Conservation (phyloP, 2,797 vertebrate species). For the Lacerta agilis region DNA sequence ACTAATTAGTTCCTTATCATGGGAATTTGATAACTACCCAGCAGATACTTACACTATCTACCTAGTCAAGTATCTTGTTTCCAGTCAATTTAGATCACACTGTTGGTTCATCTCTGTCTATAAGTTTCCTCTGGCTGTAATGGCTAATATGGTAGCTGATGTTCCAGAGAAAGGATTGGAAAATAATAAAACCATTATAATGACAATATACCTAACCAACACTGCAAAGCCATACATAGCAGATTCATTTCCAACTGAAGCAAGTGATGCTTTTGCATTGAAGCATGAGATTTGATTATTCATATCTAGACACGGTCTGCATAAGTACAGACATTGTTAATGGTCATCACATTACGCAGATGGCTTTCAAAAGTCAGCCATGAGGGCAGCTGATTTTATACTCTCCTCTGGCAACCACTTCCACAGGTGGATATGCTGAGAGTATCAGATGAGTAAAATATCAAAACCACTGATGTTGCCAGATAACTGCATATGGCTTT, state of each 20-base stretch:
- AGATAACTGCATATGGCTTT: background rate
- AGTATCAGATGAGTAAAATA: background rate
- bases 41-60: background rate
- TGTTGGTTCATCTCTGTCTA: background rate
- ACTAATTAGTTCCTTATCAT: background rate
- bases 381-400: fast-evolving
- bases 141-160: slow-evolving; percentile 41
- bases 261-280: slow-evolving; percentile 48
- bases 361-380: slow-evolving; percentile 36
- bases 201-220: slow-evolving; percentile 43
- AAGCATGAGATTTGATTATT: slow-evolving; percentile 74
- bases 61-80: background rate
- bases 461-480: background rate
- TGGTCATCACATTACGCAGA: slow-evolving; percentile 60
- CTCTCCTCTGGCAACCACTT: background rate
- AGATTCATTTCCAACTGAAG: slow-evolving; percentile 58
- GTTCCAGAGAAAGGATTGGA: slow-evolving; percentile 28
- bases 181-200: background rate
- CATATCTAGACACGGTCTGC: slow-evolving; percentile 51
- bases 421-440: background rate
- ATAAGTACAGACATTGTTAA: slow-evolving; percentile 63
- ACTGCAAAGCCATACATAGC: background rate
- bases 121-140: slow-evolving; percentile 1
- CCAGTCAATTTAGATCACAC: background rate
- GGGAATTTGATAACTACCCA: background rate